Percentiles rank a stretch among this genome's conserved stretches.
phyloP scores from a whole-genome alignment of 2,113 vertebrate species.

The Alosa alosa region DNA sequence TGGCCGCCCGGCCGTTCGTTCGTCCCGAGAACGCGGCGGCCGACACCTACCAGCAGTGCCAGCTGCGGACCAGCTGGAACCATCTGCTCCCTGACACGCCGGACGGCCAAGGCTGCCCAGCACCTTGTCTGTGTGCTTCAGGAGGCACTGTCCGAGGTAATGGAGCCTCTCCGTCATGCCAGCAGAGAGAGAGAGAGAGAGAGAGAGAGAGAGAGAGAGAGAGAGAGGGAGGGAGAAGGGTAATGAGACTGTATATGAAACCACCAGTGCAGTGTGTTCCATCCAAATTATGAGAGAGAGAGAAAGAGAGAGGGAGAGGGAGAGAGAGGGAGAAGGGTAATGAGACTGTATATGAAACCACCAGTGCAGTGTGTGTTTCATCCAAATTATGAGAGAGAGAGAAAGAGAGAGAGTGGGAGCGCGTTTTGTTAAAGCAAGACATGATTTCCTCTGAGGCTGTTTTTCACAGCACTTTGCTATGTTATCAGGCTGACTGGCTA shows the following conservation, averaged over 20 bases:
- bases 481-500: not conserved
- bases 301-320: not conserved
- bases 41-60: not conserved
- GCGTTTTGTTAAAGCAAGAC: not conserved
- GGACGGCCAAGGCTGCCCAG: not conserved
- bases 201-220: not conserved
- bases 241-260: not conserved
- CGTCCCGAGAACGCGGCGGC: not conserved
- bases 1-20: not conserved
- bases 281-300: not conserved
- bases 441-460: not conserved
- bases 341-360: not conserved
- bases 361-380: not conserved
- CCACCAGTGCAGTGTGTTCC: not conserved
- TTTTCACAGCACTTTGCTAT: not conserved
- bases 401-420: not conserved
- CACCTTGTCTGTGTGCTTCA: not conserved
- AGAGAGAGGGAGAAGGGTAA: not conserved
- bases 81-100: conserved; percentile 3
- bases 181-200: not conserved
- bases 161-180: conserved; percentile 5
- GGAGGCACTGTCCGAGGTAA: not conserved
- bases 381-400: not conserved
- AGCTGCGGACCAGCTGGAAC: not conserved
- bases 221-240: not conserved